These are phyloP conservation scores for Chionoecetes opilio DNA, from an alignment of 1,140 invertebrate species.

Conservation along the genomic window DNA sequence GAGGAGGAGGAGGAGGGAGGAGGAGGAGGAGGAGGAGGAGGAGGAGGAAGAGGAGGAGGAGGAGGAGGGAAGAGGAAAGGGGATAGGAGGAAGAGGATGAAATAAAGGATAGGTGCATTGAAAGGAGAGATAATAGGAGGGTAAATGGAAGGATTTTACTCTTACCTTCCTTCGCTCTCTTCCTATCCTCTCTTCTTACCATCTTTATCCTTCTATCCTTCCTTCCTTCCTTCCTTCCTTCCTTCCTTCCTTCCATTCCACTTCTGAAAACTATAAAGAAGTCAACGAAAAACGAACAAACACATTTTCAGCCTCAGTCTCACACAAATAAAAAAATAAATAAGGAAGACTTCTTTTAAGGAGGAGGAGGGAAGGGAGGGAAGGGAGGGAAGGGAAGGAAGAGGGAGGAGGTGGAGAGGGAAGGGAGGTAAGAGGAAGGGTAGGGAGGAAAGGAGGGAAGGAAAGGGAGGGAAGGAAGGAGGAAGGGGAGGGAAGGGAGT, in stretches of 20 bases:
- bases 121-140: no score
- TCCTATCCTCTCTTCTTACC: neutral
- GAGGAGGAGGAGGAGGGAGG: neutral
- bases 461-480: neutral
- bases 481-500: neutral
- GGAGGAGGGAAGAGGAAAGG: neutral
- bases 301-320: no score
- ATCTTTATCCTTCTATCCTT: neutral
- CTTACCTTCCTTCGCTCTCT: neutral
- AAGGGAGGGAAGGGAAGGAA: neutral
- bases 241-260: neutral
- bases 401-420: neutral
- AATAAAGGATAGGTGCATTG: neutral
- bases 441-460: no score
- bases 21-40: conserved; percentile 24
- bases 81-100: neutral
- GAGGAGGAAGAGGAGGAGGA: conserved; percentile 45
- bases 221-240: neutral
- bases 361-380: neutral
- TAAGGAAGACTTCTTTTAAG: no score
- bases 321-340: neutral
- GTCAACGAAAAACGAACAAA: neutral
- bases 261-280: neutral
- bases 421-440: no score
- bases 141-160: no score